Conservation (phyloP, 2,797 vertebrate genomes). For the Pipistrellus kuhlii region DNA sequence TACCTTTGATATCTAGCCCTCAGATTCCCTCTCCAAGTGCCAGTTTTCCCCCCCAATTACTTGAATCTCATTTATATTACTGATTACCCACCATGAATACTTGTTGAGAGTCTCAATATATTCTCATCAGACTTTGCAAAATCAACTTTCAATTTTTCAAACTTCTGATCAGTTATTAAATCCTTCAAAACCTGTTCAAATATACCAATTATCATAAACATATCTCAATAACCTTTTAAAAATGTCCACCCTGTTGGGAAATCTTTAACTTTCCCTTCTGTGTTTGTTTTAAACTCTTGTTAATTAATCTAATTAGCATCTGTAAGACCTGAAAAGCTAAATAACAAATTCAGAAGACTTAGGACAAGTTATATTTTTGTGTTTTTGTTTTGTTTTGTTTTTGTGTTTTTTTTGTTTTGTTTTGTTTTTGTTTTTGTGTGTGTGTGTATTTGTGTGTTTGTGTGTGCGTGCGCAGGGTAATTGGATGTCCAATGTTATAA, state of each 20-base stretch:
- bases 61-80: neutral
- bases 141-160: neutral
- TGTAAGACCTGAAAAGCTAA: neutral
- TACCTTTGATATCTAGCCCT: neutral
- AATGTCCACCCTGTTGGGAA: neutral
- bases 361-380: neutral
- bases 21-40: neutral
- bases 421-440: neutral
- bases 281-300: neutral
- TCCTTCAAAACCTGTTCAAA: neutral
- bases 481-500: neutral
- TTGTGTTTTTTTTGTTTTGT: neutral
- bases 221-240: neutral
- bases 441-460: too few relatives aligned
- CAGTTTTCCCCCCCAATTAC: neutral
- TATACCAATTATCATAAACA: neutral
- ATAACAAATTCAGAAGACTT: neutral
- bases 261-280: neutral
- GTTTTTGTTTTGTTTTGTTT: neutral
- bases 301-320: neutral
- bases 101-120: neutral
- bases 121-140: neutral
- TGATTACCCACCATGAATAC: neutral
- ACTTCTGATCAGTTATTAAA: neutral
- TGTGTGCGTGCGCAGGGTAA: neutral